Evolutionary conservation across 1,140 invertebrate genomes (phyloP).

Genomic region (Uloborus diversus): DNA sequence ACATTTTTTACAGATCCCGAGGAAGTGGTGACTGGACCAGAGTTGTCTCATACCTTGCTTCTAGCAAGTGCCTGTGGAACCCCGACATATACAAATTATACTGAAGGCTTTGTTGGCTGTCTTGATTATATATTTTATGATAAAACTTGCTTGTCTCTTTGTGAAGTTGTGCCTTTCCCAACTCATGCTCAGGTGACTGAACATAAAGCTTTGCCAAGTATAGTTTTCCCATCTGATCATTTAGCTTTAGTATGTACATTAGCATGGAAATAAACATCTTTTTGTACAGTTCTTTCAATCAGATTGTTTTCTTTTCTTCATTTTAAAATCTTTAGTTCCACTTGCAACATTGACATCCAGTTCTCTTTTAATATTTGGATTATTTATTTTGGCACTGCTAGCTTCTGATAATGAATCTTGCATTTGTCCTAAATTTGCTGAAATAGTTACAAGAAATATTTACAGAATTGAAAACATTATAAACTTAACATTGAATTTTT

Average conservation of each 20-base stretch:
- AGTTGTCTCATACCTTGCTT: slow-evolving; percentile 75
- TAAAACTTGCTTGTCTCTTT: slow-evolving; percentile 29
- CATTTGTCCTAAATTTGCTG: neutral
- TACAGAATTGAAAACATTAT: neutral
- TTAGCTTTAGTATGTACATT: slow-evolving; percentile 86
- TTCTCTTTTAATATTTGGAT: no score
- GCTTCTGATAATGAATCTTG: no score
- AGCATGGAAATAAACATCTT: slow-evolving; percentile 67
- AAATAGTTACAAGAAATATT: neutral
- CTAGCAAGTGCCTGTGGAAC: slow-evolving; percentile 67
- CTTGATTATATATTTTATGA: slow-evolving; percentile 86
- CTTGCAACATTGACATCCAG: no score
- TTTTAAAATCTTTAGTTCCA: no score
- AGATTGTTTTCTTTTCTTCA: neutral
- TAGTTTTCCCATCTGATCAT: slow-evolving; percentile 92
- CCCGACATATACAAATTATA: slow-evolving; percentile 84
- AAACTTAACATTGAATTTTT: neutral
- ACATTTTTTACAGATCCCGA: slow-evolving; percentile 70
- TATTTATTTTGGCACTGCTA: no score
- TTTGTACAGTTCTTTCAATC: neutral
- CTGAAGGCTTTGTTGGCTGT: slow-evolving; percentile 81
- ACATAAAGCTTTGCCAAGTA: slow-evolving; percentile 81
- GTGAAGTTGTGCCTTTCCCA: slow-evolving; percentile 77
- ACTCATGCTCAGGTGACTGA: slow-evolving; percentile 75
- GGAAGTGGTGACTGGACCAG: slow-evolving; percentile 73